Evolutionary conservation across 2,888 invertebrate species (phyloP).

Genomic region (Trichopria drosophilae): DNA sequence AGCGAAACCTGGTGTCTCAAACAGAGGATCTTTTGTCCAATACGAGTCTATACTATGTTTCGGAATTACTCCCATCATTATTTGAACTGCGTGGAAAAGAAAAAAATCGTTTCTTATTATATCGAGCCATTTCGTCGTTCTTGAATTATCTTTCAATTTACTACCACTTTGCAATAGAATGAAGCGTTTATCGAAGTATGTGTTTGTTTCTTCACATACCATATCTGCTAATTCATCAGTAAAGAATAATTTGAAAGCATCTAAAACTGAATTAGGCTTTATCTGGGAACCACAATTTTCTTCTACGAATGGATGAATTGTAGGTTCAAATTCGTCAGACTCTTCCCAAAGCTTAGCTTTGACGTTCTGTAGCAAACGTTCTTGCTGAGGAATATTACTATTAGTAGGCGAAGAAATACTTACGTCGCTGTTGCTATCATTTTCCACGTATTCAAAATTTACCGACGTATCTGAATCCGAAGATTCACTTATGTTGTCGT

Average conservation of each 20-base stretch:
- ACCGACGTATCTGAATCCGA: background rate
- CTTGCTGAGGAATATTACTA: background rate
- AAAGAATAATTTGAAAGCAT: constrained; percentile 1
- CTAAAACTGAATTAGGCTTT: background rate
- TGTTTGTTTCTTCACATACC: constrained; percentile 1
- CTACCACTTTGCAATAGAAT: background rate
- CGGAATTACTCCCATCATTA: background rate
- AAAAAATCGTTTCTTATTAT: background rate
- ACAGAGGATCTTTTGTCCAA: background rate
- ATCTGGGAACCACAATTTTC: background rate
- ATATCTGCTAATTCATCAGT: constrained; percentile 2
- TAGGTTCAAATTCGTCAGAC: constrained; percentile 1
- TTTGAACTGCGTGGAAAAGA: constrained; percentile 1
- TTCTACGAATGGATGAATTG: background rate
- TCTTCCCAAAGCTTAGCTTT: constrained; percentile 2
- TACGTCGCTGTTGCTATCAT: background rate
- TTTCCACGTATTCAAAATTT: background rate
- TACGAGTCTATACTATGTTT: background rate
- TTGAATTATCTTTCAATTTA: background rate
- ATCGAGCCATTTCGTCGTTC: background rate
- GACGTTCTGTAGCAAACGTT: background rate
- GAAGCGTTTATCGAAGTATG: background rate
- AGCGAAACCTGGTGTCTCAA: constrained; percentile 6
- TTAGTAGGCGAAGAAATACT: background rate
- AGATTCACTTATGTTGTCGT: background rate